Conservation (phyloP, 2,113 vertebrate species). For the Microcebus lehilahytsara region DNA sequence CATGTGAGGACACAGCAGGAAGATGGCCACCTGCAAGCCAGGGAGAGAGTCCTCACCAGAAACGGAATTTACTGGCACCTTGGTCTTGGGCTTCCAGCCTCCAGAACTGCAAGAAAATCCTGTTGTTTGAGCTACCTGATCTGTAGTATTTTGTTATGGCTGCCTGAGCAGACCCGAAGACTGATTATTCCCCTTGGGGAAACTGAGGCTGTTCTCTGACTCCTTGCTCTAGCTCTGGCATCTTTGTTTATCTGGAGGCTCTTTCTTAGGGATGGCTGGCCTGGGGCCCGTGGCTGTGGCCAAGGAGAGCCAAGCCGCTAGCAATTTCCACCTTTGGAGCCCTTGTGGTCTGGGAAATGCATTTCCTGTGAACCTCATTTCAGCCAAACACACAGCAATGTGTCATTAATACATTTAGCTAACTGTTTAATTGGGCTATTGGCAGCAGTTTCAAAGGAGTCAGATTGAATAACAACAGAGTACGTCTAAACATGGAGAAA, state of each 20-base stretch:
- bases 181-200: not conserved
- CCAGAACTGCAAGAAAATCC: not conserved
- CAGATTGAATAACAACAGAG: constrained; percentile 49
- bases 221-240: not conserved
- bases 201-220: not conserved
- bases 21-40: not conserved
- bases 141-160: not conserved
- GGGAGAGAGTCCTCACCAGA: not conserved
- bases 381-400: not conserved
- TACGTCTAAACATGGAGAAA: constrained; percentile 38
- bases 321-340: not conserved
- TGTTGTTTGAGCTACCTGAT: not conserved
- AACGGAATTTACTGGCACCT: not conserved
- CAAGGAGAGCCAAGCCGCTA: not conserved
- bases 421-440: constrained; percentile 61
- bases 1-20: not conserved
- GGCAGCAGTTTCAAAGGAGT: constrained; percentile 62
- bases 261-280: not conserved
- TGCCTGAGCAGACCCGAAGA: not conserved
- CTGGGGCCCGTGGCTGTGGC: not conserved
- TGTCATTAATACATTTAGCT: constrained; percentile 48
- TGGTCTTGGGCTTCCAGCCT: not conserved
- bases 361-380: constrained; percentile 24
- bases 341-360: not conserved
- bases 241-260: not conserved